Conservation (phyloP, 2,797 vertebrate species). For the Ctenochaetus hawaiiensis region DNA sequence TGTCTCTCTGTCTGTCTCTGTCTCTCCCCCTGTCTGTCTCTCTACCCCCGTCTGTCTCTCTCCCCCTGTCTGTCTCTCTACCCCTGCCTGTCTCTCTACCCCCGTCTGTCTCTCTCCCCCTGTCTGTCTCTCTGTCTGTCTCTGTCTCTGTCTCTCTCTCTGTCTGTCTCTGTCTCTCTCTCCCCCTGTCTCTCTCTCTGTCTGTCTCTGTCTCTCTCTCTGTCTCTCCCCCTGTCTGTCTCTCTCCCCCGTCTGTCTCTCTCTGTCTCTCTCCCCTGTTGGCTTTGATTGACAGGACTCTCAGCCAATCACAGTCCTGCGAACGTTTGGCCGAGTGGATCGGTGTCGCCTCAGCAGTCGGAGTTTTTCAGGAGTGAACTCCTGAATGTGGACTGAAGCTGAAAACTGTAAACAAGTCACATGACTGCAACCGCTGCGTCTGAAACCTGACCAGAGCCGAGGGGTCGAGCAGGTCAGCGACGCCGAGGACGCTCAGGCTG, state of each 20-base stretch:
- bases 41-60: too few relatives aligned
- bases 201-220: too few relatives aligned
- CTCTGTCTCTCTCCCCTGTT: slow-evolving; percentile 25
- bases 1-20: too few relatives aligned
- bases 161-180: not conserved
- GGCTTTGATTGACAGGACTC: not conserved
- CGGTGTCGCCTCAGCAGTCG: too few relatives aligned
- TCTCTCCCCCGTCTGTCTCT: slow-evolving; percentile 39
- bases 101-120: not conserved
- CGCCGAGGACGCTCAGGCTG: slow-evolving; percentile 84
- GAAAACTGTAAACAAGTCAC: too few relatives aligned
- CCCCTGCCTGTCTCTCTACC: too few relatives aligned
- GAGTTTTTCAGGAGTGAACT: too few relatives aligned
- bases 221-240: slow-evolving; percentile 20
- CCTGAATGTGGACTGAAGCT: too few relatives aligned
- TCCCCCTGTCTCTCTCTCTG: slow-evolving; percentile 1
- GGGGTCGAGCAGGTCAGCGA: slow-evolving; percentile 76
- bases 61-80: too few relatives aligned
- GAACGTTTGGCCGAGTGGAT: too few relatives aligned
- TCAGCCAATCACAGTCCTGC: not conserved
- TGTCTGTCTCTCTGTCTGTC: not conserved
- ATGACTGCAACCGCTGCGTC: too few relatives aligned
- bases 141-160: not conserved
- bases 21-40: too few relatives aligned
- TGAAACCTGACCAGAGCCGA: slow-evolving; percentile 69